phyloP scores from a whole-genome alignment of 2,888 invertebrate species.

The Pantelozetes paolii region DNA sequence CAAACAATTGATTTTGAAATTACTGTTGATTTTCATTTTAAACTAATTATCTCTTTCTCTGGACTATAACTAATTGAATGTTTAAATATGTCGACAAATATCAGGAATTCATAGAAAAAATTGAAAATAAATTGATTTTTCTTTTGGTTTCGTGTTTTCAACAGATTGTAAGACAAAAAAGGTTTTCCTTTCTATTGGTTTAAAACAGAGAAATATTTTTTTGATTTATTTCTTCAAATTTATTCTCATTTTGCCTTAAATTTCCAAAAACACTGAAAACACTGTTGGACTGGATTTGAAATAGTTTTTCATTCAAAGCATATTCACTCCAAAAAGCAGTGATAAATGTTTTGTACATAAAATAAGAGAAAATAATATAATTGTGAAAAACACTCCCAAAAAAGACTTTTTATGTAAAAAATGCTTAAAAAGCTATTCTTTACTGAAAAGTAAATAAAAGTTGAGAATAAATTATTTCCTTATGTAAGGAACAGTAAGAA shows the following conservation, averaged over 20 bases:
- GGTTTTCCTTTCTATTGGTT: background rate
- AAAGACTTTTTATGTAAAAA: background rate
- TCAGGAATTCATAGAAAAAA: background rate
- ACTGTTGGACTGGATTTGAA: background rate
- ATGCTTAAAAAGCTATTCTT: background rate
- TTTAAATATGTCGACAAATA: background rate
- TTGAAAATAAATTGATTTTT: background rate
- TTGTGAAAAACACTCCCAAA: slow-evolving; percentile 24
- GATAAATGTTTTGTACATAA: background rate
- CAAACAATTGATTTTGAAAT: background rate
- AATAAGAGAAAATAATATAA: background rate
- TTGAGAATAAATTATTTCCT: slow-evolving; percentile 2
- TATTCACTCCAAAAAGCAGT: background rate
- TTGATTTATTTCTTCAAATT: background rate
- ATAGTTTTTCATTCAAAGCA: background rate
- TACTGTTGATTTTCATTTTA: background rate
- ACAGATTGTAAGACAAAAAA: background rate
- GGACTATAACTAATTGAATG: background rate
- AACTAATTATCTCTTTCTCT: background rate
- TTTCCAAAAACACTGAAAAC: background rate
- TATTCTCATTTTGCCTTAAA: background rate
- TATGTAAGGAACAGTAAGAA: background rate
- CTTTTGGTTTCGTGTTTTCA: background rate
- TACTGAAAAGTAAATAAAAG: background rate
- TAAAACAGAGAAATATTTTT: background rate